phyloP scores from a whole-genome alignment of 2,888 invertebrate genomes.

The Noctua pronuba region DNA sequence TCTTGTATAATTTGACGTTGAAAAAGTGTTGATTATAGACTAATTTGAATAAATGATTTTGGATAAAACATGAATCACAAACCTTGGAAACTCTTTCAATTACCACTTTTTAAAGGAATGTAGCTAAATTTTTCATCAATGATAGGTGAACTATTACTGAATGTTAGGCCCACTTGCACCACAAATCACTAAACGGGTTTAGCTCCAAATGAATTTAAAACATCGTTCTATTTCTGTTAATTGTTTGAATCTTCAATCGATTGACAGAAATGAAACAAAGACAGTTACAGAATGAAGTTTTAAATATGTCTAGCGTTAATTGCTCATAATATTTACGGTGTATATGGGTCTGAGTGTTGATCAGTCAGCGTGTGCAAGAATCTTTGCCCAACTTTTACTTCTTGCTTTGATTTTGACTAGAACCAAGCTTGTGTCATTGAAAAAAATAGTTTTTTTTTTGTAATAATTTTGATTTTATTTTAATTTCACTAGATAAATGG shows the following conservation, averaged over 20 bases:
- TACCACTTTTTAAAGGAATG: not conserved
- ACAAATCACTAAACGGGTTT: not conserved
- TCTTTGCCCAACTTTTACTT: constrained; percentile 3
- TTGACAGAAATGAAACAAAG: not conserved
- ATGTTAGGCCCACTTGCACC: not conserved
- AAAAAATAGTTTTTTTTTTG: not conserved
- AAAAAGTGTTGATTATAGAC: not conserved
- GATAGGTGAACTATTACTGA: not conserved
- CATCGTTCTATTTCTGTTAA: not conserved
- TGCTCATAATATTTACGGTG: not conserved
- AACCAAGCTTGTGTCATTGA: constrained; percentile 14
- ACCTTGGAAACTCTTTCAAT: not conserved
- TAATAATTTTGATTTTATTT: not conserved
- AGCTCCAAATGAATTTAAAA: not conserved
- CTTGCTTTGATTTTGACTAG: constrained; percentile 22
- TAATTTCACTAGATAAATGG: not conserved
- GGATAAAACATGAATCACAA: not conserved
- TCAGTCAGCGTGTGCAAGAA: constrained; percentile 2
- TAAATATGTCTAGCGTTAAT: not conserved
- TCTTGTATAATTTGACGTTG: not conserved
- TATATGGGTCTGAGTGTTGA: constrained; percentile 3
- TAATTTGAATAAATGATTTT: not conserved
- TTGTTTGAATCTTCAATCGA: not conserved
- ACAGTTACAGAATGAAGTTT: not conserved
- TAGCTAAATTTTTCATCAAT: not conserved